Evolutionary conservation across 2,888 invertebrate genomes (phyloP), one percentile per base, ranked within the genome.

Genomic region (Tiphia femorata): DNA sequence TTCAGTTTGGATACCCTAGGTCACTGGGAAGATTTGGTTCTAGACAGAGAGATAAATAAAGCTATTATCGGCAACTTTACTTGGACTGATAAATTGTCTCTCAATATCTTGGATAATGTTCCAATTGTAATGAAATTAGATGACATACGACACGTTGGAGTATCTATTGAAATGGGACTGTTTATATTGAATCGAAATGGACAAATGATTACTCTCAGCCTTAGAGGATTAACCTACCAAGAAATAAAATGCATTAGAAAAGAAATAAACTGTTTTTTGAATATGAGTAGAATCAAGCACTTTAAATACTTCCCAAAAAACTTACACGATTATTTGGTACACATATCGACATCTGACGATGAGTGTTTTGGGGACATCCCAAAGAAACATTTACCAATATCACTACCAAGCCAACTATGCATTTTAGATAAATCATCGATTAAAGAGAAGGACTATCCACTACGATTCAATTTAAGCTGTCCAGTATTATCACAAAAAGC

Each of bases 91-190:
- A 74, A 65, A 46, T 49, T 76, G 3, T 68, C 59, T 40, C 54
- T 52, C 3, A 35, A 33, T 37, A 51, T 50, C 21, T 19, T 54
- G 1, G 52, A 63, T 12, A 59, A 54, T 35, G 53, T 47, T 5
- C 46, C 49, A 2, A 35, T 49, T 2, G 44, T 51, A 0, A 66
- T 77, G 53, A 67, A 64, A 62, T 58, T 78, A 29, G 65, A 38
- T 1, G 74, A 76, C 7, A 75, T 76, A 35, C 61, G 70, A 27
- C 68, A 77, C 42, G 64, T 78, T 5, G 78, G 78, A 3, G 64
- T 68, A 14, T 70, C 75, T 1, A 43, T 49, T 8, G 62, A 70
- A 14, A 62, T 72, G 46, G 75, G 76, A 17, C 56, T 78, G 1
- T 76, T 75, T 35, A 61, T 77, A 10, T 43, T 76, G 1, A 56